Percentiles rank a stretch among this genome's conserved stretches.
Evolutionary conservation across 1,140 invertebrate genomes (phyloP).

Genomic region (Tetraneura akinire): DNA sequence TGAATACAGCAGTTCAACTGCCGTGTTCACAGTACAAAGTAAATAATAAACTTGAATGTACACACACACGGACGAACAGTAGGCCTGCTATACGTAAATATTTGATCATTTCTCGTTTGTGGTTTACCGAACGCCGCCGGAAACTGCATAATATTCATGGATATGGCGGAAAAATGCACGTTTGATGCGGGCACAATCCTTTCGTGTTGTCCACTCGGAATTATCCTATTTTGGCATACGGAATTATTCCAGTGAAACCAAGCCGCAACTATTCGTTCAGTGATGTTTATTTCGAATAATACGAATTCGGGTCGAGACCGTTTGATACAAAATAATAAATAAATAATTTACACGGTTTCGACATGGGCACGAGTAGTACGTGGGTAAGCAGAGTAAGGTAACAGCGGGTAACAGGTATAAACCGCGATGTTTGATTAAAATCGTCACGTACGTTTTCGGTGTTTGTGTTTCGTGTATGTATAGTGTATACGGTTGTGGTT

Average conservation of each 20-base stretch:
- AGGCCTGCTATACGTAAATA: background rate
- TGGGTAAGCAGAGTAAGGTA: too few relatives aligned
- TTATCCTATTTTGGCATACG: background rate
- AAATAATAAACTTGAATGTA: background rate
- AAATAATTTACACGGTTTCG: background rate
- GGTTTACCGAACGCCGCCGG: too few relatives aligned
- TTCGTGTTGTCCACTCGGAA: background rate
- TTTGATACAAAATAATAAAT: constrained; percentile 3
- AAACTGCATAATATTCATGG: too few relatives aligned
- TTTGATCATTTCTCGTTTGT: background rate
- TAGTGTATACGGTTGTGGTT: too few relatives aligned
- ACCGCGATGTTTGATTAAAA: constrained; percentile 17
- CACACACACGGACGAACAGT: background rate
- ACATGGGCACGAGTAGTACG: background rate
- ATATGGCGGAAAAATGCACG: background rate
- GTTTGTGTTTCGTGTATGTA: background rate
- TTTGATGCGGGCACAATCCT: background rate
- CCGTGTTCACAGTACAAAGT: background rate
- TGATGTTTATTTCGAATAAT: background rate
- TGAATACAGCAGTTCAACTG: too few relatives aligned
- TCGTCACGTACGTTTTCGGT: constrained; percentile 7
- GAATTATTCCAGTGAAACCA: background rate
- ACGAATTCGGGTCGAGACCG: background rate
- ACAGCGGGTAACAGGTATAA: too few relatives aligned
- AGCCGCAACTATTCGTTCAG: too few relatives aligned